These are phyloP conservation scores for Antennarius maculatus DNA, from an alignment of 2,797 vertebrate species.

Conservation along the genomic window DNA sequence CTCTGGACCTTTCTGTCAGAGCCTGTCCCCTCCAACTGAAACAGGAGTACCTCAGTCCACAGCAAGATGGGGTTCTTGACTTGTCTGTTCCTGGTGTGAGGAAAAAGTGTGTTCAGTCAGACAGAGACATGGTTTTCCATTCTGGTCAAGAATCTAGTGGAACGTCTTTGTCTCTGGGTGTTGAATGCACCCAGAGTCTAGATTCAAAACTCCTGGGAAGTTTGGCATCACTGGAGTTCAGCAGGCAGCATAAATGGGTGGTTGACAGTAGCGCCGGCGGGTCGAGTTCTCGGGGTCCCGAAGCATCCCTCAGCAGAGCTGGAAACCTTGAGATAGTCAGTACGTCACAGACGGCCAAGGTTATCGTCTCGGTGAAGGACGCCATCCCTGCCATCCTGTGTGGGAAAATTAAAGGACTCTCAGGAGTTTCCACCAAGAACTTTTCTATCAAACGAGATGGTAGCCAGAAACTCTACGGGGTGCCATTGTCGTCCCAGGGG, in stretches of 20 bases:
- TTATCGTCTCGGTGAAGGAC: slow-evolving; percentile 97
- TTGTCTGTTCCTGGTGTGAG: slow-evolving; percentile 86
- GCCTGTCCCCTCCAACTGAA: slow-evolving; percentile 78
- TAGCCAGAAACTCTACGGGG: slow-evolving; percentile 88
- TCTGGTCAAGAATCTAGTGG: slow-evolving; percentile 65
- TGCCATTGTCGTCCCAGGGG: slow-evolving; percentile 79
- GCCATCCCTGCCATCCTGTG: slow-evolving; percentile 95
- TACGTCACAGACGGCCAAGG: slow-evolving; percentile 93
- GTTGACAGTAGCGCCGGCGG: slow-evolving; percentile 79
- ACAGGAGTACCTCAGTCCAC: slow-evolving; percentile 77
- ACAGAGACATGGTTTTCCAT: slow-evolving; percentile 61
- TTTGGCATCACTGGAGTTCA: slow-evolving; percentile 82
- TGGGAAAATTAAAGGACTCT: slow-evolving; percentile 96
- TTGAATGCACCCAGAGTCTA: slow-evolving; percentile 75
- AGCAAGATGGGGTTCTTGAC: slow-evolving; percentile 91
- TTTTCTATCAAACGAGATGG: slow-evolving; percentile 96
- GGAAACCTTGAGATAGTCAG: slow-evolving; percentile 90
- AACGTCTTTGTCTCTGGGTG: slow-evolving; percentile 75
- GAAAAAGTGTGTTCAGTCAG: slow-evolving; percentile 75
- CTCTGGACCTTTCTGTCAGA: slow-evolving; percentile 92
- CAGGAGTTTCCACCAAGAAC: slow-evolving; percentile 97
- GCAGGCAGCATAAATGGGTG: slow-evolving; percentile 89
- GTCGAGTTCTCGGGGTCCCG: slow-evolving; percentile 57
- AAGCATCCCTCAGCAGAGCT: slow-evolving; percentile 68
- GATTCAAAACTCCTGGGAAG: slow-evolving; percentile 81